Evolutionary conservation across 2,888 invertebrate species (phyloP).

Genomic region (Pegoplata infirma): DNA sequence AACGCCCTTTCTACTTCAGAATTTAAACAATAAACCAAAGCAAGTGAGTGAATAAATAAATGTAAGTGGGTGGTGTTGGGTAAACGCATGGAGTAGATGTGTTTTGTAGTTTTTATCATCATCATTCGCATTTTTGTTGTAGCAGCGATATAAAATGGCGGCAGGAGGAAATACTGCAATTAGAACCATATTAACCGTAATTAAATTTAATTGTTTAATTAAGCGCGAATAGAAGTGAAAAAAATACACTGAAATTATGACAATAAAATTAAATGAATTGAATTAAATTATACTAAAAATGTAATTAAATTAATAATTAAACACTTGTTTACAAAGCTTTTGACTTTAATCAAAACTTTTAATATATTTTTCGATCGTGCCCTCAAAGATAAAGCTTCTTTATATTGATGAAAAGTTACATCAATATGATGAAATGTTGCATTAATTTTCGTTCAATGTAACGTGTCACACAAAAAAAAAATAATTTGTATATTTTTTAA

Average conservation of each 20-base stretch:
- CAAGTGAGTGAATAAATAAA: background rate
- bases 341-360: too few species aligned
- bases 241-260: conserved; percentile 9
- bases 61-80: background rate
- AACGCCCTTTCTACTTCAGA: conserved; percentile 46
- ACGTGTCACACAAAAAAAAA: too few species aligned
- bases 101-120: conserved; percentile 7
- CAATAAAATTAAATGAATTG: conserved; percentile 27
- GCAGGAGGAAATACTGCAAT: conserved; percentile 75
- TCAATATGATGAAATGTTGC: too few species aligned
- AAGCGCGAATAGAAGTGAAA: conserved; percentile 70
- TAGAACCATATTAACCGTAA: conserved; percentile 79
- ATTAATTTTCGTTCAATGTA: too few species aligned
- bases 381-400: too few species aligned
- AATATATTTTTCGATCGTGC: too few species aligned
- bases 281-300: background rate
- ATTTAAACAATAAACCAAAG: background rate
- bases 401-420: too few species aligned
- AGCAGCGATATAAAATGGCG: conserved; percentile 38
- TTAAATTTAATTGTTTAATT: conserved; percentile 79
- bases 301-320: too few species aligned
- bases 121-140: conserved; percentile 1
- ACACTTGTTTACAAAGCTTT: too few species aligned
- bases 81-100: background rate
- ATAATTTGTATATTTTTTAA: too few species aligned